Percentiles rank a stretch among this genome's conserved stretches.
Evolutionary conservation across 1,140 invertebrate species (phyloP).

Genomic region (Acromyrmex charruanus): DNA sequence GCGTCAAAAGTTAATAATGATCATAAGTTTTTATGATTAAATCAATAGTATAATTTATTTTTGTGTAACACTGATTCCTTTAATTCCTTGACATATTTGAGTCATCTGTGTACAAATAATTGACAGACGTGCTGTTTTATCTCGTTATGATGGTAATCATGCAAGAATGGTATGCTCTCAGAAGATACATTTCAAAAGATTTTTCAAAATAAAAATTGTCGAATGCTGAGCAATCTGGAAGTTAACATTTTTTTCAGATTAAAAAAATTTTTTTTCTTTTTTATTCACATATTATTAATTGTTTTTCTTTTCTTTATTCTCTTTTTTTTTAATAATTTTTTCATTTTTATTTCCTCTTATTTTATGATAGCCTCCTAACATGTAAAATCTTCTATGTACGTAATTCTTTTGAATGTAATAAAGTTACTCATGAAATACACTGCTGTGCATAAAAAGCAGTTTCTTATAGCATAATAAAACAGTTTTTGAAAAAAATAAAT

Average conservation of each 20-base stretch:
- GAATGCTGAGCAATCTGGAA: background rate
- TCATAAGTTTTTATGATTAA: background rate
- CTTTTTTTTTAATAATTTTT: background rate
- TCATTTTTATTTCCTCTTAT: background rate
- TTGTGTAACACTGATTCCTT: background rate
- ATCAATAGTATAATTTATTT: background rate
- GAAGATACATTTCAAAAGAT: background rate
- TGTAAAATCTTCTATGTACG: background rate
- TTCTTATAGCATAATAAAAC: background rate
- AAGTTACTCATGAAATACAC: background rate
- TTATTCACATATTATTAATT: background rate
- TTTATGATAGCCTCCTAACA: background rate
- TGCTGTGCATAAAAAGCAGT: background rate
- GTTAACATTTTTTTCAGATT: background rate
- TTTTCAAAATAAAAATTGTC: background rate
- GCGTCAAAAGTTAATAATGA: background rate
- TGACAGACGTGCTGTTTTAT: background rate
- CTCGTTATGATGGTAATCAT: background rate
- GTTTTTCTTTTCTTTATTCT: background rate
- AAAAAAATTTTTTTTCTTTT: too few relatives aligned
- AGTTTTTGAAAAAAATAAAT: background rate
- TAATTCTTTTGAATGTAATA: background rate
- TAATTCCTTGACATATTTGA: background rate
- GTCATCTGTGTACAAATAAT: background rate
- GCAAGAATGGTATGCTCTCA: background rate